Base-by-base conservation (phyloP, 1,140 invertebrate species). In the Parasteatoda tepidariorum region DNA sequence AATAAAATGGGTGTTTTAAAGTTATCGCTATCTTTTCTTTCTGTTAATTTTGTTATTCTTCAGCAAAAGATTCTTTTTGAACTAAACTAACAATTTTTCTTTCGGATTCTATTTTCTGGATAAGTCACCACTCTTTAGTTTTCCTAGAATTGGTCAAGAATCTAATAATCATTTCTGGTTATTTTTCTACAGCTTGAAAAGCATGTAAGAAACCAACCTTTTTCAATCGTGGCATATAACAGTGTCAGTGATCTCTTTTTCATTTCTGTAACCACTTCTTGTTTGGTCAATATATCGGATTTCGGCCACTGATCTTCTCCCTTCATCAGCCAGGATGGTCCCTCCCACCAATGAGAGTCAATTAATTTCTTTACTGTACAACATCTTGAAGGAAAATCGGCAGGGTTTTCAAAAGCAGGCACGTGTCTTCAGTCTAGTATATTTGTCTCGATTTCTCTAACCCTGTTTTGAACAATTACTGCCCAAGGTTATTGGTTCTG, bases 1-100 rank as follows among this genome's bases (percentile, higher is more conserved):
- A 59, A 59, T 59, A 59, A 26, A n/a, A 59, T 59, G 6, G 57
- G 57, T n/a, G n/a, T 22, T 59, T 59, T 59, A 26, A 59, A 59
- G 24, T 59, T 26, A 9, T 61, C 7, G 9, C n/a, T 15, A 1
- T 61, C 57, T 59, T 59, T 26, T 61, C 6, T 22, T 61, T 61
- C 7, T n/a, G 57, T 61, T 61, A 61, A 28, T 5, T 61, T 61
- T 22, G 57, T 28, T 28, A 5, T 61, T 61, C 57, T 61, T 15
- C 26, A 2, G 1, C 24, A 28, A 61, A 61, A 22, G n/a, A 28
- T 28, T 61, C 7, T 7, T 61, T 28, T n/a, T 61, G 1, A 28
- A 61, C n/a, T 22, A 61, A 5, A 24, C 1, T 61, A 28, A 61
- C 26, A 2, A 61, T 61, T n/a, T 61, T 61, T 7, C 57, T 59